Evolutionary conservation across 2,113 vertebrate species (phyloP).

Genomic region (Vanacampus margaritifer): DNA sequence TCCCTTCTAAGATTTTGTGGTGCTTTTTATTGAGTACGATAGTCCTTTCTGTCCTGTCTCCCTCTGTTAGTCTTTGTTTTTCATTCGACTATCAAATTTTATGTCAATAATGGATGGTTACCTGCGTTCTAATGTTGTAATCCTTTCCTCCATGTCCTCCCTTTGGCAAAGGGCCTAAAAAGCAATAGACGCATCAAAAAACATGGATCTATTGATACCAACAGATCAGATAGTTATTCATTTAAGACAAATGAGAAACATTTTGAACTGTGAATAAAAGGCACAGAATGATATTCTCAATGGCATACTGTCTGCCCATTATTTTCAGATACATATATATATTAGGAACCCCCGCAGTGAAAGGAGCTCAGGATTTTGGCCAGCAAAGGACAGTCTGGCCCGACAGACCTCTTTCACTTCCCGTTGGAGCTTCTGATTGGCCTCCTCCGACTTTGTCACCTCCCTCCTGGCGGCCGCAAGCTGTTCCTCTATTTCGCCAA

Average conservation of each 20-base stretch:
- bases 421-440: slow-evolving; percentile 86
- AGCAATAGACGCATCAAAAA: slow-evolving; percentile 13
- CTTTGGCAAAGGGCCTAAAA: slow-evolving; percentile 85
- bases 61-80: no score
- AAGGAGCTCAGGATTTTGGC: slow-evolving; percentile 33
- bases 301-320: slow-evolving; percentile 5
- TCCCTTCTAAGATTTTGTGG: no score
- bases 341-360: slow-evolving; percentile 14
- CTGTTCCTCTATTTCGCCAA: slow-evolving; percentile 90
- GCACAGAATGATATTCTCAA: neutral
- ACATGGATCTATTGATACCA: neutral
- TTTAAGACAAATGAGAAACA: neutral
- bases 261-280: neutral
- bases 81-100: no score
- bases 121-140: slow-evolving; percentile 89
- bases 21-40: no score
- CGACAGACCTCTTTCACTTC: slow-evolving; percentile 88
- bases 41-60: no score
- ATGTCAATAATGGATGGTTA: slow-evolving; percentile 23
- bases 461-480: slow-evolving; percentile 85
- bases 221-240: no score
- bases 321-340: slow-evolving; percentile 27
- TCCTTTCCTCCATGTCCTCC: slow-evolving; percentile 92
- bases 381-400: slow-evolving; percentile 46
- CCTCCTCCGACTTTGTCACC: slow-evolving; percentile 88